phyloP scores from a whole-genome alignment of 2,113 vertebrate species.

The Poeciliopsis occidentalis region DNA sequence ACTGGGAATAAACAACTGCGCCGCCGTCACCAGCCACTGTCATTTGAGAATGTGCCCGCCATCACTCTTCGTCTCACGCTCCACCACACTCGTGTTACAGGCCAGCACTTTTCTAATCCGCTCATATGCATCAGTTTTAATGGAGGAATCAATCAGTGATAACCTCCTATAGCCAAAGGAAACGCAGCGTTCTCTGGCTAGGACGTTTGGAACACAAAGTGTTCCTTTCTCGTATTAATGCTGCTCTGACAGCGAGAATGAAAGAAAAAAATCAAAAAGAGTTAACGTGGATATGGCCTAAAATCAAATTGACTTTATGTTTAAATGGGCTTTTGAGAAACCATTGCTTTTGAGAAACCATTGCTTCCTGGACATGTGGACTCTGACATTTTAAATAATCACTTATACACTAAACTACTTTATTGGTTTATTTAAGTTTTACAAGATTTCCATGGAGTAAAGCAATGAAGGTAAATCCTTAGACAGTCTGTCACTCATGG shows the following conservation, averaged over 20 bases:
- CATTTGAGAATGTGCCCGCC: background rate
- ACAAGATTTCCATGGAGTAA: too few species aligned
- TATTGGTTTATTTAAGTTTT: too few species aligned
- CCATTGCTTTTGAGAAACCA: too few species aligned
- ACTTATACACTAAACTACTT: too few species aligned
- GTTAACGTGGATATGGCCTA: background rate
- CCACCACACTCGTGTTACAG: background rate
- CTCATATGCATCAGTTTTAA: background rate
- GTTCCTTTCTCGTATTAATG: background rate
- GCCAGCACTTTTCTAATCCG: background rate
- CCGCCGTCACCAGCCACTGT: background rate
- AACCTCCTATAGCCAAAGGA: background rate
- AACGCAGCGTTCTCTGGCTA: background rate
- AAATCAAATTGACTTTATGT: too few species aligned
- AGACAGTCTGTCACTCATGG: too few species aligned
- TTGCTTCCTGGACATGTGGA: too few species aligned
- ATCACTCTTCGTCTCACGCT: constrained; percentile 1
- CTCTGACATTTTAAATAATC: too few species aligned
- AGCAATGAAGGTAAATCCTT: too few species aligned
- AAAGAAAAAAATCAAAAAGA: background rate
- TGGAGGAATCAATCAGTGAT: background rate
- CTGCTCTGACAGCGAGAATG: background rate
- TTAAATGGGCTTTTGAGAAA: too few species aligned
- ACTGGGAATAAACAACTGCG: background rate
- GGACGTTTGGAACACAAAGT: background rate